A percentile compares a stretch with the other conserved stretches of the same genome.
Conservation (phyloP, 2,888 invertebrate genomes). For the Dryadula phaetusa region DNA sequence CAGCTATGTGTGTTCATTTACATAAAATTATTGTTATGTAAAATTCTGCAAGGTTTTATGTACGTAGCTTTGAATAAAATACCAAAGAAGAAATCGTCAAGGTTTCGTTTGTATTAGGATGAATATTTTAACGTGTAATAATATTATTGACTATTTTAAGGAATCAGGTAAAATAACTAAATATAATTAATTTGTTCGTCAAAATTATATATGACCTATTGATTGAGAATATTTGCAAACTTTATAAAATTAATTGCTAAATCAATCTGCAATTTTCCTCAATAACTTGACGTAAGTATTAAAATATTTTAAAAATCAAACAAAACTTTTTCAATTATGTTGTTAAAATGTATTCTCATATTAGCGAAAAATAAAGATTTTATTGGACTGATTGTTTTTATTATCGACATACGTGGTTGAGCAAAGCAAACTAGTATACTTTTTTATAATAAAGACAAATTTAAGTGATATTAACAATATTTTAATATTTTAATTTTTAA, state of each 20-base stretch:
- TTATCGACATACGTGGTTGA: background rate
- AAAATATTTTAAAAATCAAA: slow-evolving; percentile 6
- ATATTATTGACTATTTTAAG: background rate
- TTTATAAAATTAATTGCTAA: background rate
- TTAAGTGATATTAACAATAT: background rate
- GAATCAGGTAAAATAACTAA: background rate
- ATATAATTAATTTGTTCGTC: background rate
- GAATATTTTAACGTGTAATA: slow-evolving; percentile 7
- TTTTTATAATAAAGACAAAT: background rate
- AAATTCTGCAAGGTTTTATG: slow-evolving; percentile 21
- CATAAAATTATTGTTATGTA: slow-evolving; percentile 22
- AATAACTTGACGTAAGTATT: background rate
- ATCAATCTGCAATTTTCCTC: slow-evolving; percentile 5
- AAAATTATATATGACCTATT: background rate
- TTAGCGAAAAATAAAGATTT: background rate
- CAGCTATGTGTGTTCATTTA: slow-evolving; percentile 12
- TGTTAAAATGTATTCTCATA: slow-evolving; percentile 2
- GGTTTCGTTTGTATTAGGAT: slow-evolving; percentile 7
- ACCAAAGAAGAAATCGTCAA: slow-evolving; percentile 9
- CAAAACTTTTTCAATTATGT: background rate
- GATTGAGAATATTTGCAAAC: background rate
- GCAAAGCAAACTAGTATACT: background rate
- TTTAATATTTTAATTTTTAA: background rate
- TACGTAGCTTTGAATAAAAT: slow-evolving; percentile 10
- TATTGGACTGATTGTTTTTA: background rate